Evolutionary conservation across 2,113 vertebrate species (phyloP).

Genomic region (Pangasianodon hypophthalmus): DNA sequence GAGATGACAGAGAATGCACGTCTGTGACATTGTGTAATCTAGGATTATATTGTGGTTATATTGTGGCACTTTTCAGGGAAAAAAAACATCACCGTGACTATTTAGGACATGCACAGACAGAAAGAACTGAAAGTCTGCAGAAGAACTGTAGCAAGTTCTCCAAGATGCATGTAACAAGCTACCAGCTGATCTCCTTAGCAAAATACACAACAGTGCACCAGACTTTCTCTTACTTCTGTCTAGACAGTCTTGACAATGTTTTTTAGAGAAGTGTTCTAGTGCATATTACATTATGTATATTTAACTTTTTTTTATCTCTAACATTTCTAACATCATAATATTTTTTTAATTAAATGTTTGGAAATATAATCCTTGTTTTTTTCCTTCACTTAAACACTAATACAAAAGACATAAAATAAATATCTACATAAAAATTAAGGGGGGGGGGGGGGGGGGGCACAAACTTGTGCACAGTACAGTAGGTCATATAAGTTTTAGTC

Average conservation of each 20-base stretch:
- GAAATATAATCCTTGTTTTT: too few species aligned
- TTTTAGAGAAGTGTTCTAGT: background rate
- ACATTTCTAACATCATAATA: too few species aligned
- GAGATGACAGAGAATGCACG: background rate
- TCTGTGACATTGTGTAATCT: background rate
- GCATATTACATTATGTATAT: background rate
- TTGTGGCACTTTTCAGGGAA: background rate
- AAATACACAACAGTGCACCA: background rate
- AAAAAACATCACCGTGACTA: background rate
- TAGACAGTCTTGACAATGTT: background rate
- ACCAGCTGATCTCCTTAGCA: background rate
- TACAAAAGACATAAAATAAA: too few species aligned
- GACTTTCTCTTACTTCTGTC: background rate
- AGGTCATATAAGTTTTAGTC: background rate
- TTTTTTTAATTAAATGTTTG: background rate
- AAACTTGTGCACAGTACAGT: too few species aligned
- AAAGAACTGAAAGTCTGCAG: background rate
- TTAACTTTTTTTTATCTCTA: background rate
- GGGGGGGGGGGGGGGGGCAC: too few species aligned
- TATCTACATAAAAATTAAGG: too few species aligned
- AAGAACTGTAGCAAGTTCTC: background rate
- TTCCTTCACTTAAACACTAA: too few species aligned
- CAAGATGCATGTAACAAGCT: background rate
- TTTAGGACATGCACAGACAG: background rate
- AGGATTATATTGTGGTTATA: background rate